Evolutionary conservation across 2,113 vertebrate species (phyloP).

Genomic region (Halichoerus grypus): DNA sequence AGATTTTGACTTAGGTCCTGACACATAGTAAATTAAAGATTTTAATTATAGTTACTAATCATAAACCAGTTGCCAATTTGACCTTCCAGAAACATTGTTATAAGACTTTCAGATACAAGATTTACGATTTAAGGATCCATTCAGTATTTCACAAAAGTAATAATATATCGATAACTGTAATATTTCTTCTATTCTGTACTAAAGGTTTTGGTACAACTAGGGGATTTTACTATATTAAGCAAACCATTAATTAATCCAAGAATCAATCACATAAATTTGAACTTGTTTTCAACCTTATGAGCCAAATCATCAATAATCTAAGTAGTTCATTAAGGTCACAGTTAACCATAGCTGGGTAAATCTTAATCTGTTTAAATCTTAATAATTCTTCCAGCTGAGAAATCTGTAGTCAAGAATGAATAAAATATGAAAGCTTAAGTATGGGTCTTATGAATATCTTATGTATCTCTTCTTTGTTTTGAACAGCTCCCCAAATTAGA

Average conservation of each 20-base stretch:
- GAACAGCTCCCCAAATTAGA: not conserved
- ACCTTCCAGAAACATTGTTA: not conserved
- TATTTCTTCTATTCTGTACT: not conserved
- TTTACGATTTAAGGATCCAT: not conserved
- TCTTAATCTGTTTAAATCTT: not conserved
- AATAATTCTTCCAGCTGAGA: not conserved
- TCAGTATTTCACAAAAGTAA: not conserved
- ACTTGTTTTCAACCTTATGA: not conserved
- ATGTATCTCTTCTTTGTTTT: not conserved
- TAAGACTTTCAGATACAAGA: not conserved
- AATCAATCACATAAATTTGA: not conserved
- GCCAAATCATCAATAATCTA: not conserved
- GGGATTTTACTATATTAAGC: not conserved
- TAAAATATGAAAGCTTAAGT: not conserved
- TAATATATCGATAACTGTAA: not conserved
- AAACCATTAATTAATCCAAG: not conserved
- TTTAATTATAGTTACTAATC: not conserved
- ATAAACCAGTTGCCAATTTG: not conserved
- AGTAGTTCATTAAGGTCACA: not conserved
- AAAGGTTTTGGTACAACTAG: not conserved
- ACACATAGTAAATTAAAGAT: not conserved
- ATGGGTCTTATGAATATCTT: not conserved
- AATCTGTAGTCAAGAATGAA: not conserved
- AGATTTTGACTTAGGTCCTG: not conserved
- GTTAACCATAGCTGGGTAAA: not conserved